A percentile compares a stretch with the other conserved stretches of the same genome.
Conservation (phyloP, 2,113 vertebrate species). For the Aegotheles bennettii region DNA sequence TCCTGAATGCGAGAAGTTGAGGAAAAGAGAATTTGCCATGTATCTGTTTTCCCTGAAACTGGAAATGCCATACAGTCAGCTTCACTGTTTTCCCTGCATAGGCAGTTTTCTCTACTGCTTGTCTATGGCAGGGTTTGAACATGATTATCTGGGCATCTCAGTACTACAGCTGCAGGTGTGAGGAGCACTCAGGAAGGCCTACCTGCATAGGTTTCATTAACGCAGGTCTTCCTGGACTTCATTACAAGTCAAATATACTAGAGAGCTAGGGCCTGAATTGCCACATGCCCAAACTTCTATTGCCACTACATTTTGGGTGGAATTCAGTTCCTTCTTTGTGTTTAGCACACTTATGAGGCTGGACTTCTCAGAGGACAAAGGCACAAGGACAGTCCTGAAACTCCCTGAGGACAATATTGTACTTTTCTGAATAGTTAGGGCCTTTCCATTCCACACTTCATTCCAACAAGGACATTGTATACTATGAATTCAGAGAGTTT, state of each 20-base stretch:
- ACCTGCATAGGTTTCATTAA: not conserved
- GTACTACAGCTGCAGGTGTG: not conserved
- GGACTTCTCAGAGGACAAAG: not conserved
- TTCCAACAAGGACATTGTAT: not conserved
- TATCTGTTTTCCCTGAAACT: not conserved
- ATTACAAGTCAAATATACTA: not conserved
- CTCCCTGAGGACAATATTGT: not conserved
- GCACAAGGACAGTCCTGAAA: not conserved
- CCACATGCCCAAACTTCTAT: not conserved
- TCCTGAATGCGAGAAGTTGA: not conserved
- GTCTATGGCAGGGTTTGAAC: not conserved
- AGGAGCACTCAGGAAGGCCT: not conserved
- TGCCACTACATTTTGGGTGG: not conserved
- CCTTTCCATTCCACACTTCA: not conserved
- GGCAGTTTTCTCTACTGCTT: not conserved
- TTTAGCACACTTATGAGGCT: not conserved
- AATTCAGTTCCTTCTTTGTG: not conserved
- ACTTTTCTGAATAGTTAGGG: not conserved
- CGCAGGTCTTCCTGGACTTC: not conserved
- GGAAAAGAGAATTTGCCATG: not conserved
- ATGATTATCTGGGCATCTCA: not conserved
- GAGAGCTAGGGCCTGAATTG: not conserved
- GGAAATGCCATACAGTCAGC: not conserved
- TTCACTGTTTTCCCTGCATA: not conserved
- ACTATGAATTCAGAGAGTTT: not conserved